Base-by-base conservation (phyloP, 2,888 invertebrate genomes). In the Penaeus monodon region DNA sequence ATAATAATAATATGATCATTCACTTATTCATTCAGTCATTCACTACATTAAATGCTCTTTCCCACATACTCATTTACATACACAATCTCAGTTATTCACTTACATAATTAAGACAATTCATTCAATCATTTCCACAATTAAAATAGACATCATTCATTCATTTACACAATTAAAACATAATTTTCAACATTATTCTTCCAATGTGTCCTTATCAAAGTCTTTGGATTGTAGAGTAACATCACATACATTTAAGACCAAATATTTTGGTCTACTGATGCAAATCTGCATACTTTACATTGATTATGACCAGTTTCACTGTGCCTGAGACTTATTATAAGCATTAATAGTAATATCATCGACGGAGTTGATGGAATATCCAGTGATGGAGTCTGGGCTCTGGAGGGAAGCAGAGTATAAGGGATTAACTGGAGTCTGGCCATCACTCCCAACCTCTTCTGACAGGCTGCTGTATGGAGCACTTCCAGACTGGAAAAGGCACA, bases 341-440 rank as follows among this genome's bases (percentile, higher is more conserved):
- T 77, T 89, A 70, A 89, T 89, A 66, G 84, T 89, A 38, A 89
- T 89, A 70, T 85, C 85, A 73, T 89, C 89, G 33, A 86, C 80
- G 38, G 89, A 89, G 88, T 92, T 92, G 80, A 94, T 93, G 92
- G 93, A 93, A 91, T 93, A 94, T 88, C 94, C 94, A 64, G 95
- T 95, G 92, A 95, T 94, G 85, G 95, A 95, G 92, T 95, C 95
- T 57, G 95, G 95, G 91, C 95, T 95, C 92, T 95, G 95, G 20
- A 95, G 93, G 0, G 95, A 95, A 27, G 95, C 95, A 91, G 95
- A 95, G 92, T 95, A 95, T 65, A 94, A 93, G 0, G 95, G 95
- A 91, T 95, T 95, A 93, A 94, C 94, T 1, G 95, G 95, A 1
- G 95, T 94, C 10, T 94, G 92, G 24, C 86, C 88, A 24, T 83